Evolutionary conservation across 2,888 invertebrate species (phyloP).

Genomic region (Eupeodes latifasciatus): DNA sequence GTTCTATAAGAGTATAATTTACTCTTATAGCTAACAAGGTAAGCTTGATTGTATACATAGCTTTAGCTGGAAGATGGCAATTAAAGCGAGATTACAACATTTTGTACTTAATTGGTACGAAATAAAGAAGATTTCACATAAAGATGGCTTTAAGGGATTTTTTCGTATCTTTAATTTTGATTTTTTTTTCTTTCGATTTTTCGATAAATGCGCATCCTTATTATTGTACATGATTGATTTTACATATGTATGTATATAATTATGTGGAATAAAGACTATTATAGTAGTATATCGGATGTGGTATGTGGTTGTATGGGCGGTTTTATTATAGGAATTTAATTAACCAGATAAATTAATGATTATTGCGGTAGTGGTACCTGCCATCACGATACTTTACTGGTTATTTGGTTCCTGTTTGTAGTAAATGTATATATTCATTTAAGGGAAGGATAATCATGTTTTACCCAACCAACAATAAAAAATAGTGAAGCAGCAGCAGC

Average conservation of each 20-base stretch:
- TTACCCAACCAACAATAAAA: background rate
- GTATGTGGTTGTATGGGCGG: conserved; percentile 11
- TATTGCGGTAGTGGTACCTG: conserved; percentile 16
- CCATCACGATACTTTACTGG: background rate
- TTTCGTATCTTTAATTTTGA: background rate
- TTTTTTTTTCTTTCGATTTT: background rate
- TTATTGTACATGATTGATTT: conserved; percentile 16
- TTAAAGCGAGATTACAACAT: conserved; percentile 44
- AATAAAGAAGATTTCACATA: background rate
- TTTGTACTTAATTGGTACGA: conserved; percentile 10
- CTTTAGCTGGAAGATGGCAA: conserved; percentile 41
- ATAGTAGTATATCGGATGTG: background rate
- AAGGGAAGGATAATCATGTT: background rate
- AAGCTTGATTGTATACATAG: no score
- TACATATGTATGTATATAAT: conserved; percentile 1
- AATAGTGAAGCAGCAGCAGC: background rate
- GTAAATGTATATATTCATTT: background rate
- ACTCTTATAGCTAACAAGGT: no score
- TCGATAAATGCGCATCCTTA: background rate
- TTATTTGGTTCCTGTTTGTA: background rate
- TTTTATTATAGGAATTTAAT: conserved; percentile 62
- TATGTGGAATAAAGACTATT: conserved; percentile 21
- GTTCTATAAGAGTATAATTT: background rate
- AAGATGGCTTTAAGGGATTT: conserved; percentile 14
- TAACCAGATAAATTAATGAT: conserved; percentile 69